Base-by-base conservation (phyloP, 2,888 invertebrate genomes). In the Drosophila greeni region DNA sequence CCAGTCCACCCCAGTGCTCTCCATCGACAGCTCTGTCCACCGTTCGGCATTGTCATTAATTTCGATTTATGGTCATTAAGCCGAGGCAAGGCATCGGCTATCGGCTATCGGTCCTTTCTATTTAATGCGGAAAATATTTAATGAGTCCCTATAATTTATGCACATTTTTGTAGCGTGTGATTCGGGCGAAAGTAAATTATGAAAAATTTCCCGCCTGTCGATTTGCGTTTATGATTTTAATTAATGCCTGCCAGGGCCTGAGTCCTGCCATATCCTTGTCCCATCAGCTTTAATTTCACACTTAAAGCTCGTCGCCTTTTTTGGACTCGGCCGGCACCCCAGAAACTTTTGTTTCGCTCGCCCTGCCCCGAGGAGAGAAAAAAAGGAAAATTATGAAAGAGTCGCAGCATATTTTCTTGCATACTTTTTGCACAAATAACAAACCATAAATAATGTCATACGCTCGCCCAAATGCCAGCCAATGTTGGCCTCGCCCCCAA, bases 391-490 rank as follows among this genome's bases (percentile, higher is more conserved):
- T 82, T 81, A 75, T 84, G 83, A 84, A 80, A 84, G 80, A 81
- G 75, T 84, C 80, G 83, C 75, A 84, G 81, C 83, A 81, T 81
- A 81, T 81, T 81, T 84, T 77, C 77, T 70, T 72, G 72, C 79
- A 76, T 79, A 74, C 70, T 84, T 79, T 72, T 77, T 76, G 72
- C 76, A 72, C 75, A 85, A 85, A 86, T 84, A 86, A 86, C 85
- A 85, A 85, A 86, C 85, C 86, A 86, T 85, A 86, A 85, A 85
- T 86, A 86, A 85, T 84, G 83, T 84, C 78, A 76, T 73, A 71
- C 81, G 78, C 82, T 82, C 76, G 47, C 56, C 68, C 74, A 70
- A 84, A 84, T 82, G 83, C 83, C 84, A 82, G 83, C 80, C 81
- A 81, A 82, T 84, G 85, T 72, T 76, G 64, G 75, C 70, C 74